Percentiles rank a stretch among this genome's conserved stretches.
phyloP scores from a whole-genome alignment of 1,140 invertebrate species.

The Epicauta chinensis region DNA sequence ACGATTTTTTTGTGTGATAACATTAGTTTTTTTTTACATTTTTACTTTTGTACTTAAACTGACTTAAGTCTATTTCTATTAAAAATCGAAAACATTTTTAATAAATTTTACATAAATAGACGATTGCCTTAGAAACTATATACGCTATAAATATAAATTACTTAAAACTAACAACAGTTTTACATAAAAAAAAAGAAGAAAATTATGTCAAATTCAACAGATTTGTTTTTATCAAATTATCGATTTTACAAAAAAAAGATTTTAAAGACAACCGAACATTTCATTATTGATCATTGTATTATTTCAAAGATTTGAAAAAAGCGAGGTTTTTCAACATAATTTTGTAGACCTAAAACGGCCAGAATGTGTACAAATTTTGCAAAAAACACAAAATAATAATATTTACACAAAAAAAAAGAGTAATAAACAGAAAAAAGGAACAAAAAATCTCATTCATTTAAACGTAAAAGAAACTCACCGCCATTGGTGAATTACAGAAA shows the following conservation, averaged over 20 bases:
- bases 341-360: slow-evolving; percentile 17
- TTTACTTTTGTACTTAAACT: slow-evolving; percentile 23
- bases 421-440: no score
- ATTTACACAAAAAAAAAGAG: no score
- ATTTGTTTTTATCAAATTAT: slow-evolving; percentile 5
- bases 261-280: slow-evolving; percentile 8
- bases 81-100: slow-evolving; percentile 22
- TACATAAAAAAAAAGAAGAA: slow-evolving; percentile 8
- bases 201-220: slow-evolving; percentile 15
- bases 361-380: slow-evolving; percentile 7
- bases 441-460: no score
- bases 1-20: slow-evolving; percentile 19
- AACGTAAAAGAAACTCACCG: no score
- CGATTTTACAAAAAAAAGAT: background rate
- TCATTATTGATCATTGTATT: no score
- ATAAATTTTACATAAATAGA: slow-evolving; percentile 21
- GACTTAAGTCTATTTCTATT: slow-evolving; percentile 24
- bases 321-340: slow-evolving; percentile 4
- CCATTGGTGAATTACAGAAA: no score
- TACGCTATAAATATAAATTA: slow-evolving; percentile 21
- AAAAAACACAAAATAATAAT: slow-evolving; percentile 1
- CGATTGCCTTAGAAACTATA: slow-evolving; percentile 19
- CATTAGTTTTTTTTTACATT: slow-evolving; percentile 19
- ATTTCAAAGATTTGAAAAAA: no score
- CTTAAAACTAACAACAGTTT: slow-evolving; percentile 22